These are phyloP conservation scores for Uropsilus gracilis DNA, from an alignment of 2,113 vertebrate species.

Conservation along the genomic window DNA sequence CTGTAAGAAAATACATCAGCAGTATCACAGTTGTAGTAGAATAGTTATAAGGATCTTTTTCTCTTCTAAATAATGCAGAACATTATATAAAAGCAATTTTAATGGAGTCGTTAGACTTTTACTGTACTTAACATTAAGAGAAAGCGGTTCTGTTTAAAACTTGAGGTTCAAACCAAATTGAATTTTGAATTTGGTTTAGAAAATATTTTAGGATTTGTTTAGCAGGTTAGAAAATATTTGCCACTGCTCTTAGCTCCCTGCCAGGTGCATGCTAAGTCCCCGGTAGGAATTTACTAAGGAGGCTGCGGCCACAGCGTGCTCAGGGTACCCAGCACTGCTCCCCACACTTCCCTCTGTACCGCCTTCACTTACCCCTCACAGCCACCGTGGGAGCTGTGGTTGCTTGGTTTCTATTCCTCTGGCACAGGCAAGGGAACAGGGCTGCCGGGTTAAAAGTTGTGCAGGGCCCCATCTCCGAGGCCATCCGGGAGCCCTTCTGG, in stretches of 20 bases:
- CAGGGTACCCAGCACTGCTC: neutral
- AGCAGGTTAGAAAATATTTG: neutral
- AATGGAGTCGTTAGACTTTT: neutral
- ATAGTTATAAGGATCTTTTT: neutral
- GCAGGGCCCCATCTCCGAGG: neutral
- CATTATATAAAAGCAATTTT: constrained; percentile 22
- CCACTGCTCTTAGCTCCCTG: neutral
- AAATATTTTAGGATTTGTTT: constrained; percentile 43
- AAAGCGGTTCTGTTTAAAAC: neutral
- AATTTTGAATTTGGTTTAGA: constrained; percentile 32
- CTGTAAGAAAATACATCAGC: neutral
- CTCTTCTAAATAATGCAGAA: neutral
- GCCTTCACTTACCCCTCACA: neutral
- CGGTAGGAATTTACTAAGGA: neutral
- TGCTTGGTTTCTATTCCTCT: neutral
- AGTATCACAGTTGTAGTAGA: constrained; percentile 1
- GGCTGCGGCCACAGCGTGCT: neutral
- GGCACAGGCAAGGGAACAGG: neutral
- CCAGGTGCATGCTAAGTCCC: neutral
- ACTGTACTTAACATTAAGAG: constrained; percentile 25
- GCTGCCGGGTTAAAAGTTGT: neutral
- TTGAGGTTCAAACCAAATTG: neutral
- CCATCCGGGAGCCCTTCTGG: neutral
- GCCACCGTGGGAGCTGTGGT: neutral
- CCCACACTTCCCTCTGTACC: neutral